A percentile compares a stretch with the other conserved stretches of the same genome.
phyloP scores from a whole-genome alignment of 92 coral and sea anemone species.

The Paramuricea clavata region DNA sequence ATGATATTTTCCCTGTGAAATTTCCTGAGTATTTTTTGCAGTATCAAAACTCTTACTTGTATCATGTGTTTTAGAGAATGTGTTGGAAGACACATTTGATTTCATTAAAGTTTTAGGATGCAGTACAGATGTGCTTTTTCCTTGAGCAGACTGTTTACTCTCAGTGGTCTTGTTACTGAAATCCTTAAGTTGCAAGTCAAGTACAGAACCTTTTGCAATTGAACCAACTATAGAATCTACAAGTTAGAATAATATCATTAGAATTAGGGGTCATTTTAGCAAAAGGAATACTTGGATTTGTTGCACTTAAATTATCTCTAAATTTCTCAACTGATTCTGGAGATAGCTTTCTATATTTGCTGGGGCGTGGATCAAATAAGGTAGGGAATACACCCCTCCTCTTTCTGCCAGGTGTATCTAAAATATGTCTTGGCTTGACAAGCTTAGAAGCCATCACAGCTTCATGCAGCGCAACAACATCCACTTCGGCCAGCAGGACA shows the following conservation, averaged over 20 bases:
- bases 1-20: too few relatives aligned
- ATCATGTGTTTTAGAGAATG: too few relatives aligned
- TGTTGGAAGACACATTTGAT: slow-evolving; percentile 16
- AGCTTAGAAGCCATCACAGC: slow-evolving; percentile 69
- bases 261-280: slow-evolving; percentile 67
- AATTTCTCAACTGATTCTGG: slow-evolving; percentile 63
- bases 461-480: slow-evolving; percentile 67
- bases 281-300: slow-evolving; percentile 64
- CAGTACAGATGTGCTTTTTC: slow-evolving; percentile 2
- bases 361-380: slow-evolving; percentile 66
- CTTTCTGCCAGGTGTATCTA: slow-evolving; percentile 67
- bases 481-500: slow-evolving; percentile 76
- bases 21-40: too few relatives aligned
- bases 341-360: slow-evolving; percentile 62
- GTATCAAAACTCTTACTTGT: too few relatives aligned
- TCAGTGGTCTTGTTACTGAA: slow-evolving; percentile 32
- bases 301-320: slow-evolving; percentile 37
- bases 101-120: neutral
- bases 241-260: slow-evolving; percentile 52
- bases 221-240: slow-evolving; percentile 62
- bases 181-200: slow-evolving; percentile 70
- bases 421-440: slow-evolving; percentile 71
- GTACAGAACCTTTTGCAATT: slow-evolving; percentile 73
- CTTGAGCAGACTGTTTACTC: slow-evolving; percentile 35
- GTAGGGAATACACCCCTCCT: slow-evolving; percentile 62